phyloP scores from a whole-genome alignment of 2,888 invertebrate genomes.

The Acleris laterana region DNA sequence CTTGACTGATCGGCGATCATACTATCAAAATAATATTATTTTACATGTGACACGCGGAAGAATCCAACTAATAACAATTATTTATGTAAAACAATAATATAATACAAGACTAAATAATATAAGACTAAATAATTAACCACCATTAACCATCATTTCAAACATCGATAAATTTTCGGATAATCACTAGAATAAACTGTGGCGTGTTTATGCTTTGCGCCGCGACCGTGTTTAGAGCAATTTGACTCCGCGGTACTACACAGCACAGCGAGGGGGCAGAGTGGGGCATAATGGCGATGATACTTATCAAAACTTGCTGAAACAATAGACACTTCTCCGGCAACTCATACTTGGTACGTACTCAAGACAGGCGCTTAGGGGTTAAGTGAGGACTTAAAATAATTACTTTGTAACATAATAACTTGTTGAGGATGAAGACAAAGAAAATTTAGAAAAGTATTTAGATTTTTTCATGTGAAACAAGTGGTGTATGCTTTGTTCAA shows the following conservation, averaged over 20 bases:
- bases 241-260: constrained; percentile 39
- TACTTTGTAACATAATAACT: constrained; percentile 50
- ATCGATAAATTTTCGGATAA: constrained; percentile 32
- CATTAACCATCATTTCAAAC: constrained; percentile 15
- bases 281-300: constrained; percentile 51
- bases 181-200: constrained; percentile 25
- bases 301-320: constrained; percentile 56
- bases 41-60: too few relatives aligned
- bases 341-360: constrained; percentile 38
- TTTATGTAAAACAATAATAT: constrained; percentile 1
- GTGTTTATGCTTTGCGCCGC: constrained; percentile 17
- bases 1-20: too few relatives aligned
- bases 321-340: constrained; percentile 49
- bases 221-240: constrained; percentile 48
- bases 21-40: too few relatives aligned
- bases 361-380: constrained; percentile 46
- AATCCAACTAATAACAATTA: too few relatives aligned
- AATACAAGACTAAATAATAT: constrained; percentile 17
- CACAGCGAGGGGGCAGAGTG: constrained; percentile 29
- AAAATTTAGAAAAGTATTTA: constrained; percentile 3
- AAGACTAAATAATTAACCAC: constrained; percentile 20
- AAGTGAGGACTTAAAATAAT: constrained; percentile 47
- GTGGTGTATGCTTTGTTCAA: neutral
- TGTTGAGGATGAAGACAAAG: constrained; percentile 27
- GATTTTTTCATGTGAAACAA: constrained; percentile 3